These are phyloP conservation scores for Sepiola atlantica DNA, from an alignment of 2,888 invertebrate species.

Conservation along the genomic window DNA sequence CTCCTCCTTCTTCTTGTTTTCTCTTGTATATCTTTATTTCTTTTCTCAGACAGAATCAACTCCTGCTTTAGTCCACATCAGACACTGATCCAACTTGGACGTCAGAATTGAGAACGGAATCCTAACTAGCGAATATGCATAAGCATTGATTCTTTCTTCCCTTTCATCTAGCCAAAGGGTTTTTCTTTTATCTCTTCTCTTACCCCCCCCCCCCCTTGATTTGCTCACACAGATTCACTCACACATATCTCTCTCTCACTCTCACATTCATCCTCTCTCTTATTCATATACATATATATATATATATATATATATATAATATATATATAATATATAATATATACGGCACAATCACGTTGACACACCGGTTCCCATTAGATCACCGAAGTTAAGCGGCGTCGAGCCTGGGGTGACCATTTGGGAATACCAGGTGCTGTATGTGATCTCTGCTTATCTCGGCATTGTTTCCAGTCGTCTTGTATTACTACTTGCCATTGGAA, in stretches of 20 bases:
- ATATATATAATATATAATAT: too few relatives aligned
- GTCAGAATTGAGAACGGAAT: background rate
- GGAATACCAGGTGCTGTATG: too few relatives aligned
- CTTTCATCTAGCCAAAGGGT: background rate
- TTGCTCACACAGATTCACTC: background rate
- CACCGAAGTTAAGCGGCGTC: too few relatives aligned
- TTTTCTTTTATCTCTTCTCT: background rate
- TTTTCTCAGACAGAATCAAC: background rate
- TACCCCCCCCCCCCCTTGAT: background rate
- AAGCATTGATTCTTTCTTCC: background rate
- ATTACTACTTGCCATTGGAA: too few relatives aligned
- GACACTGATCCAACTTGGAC: constrained; percentile 9
- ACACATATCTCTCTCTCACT: background rate
- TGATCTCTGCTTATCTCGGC: too few relatives aligned
- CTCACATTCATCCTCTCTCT: background rate
- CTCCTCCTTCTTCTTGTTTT: too few relatives aligned
- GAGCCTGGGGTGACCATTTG: too few relatives aligned
- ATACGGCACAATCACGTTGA: too few relatives aligned
- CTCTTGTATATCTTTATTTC: background rate
- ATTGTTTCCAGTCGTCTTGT: too few relatives aligned
- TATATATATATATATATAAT: too few relatives aligned
- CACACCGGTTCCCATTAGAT: too few relatives aligned
- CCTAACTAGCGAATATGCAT: background rate
- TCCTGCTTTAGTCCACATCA: background rate
- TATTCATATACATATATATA: too few relatives aligned